Evolutionary conservation across 2,797 vertebrate genomes (phyloP).

Genomic region (Craterocephalus amniculus): DNA sequence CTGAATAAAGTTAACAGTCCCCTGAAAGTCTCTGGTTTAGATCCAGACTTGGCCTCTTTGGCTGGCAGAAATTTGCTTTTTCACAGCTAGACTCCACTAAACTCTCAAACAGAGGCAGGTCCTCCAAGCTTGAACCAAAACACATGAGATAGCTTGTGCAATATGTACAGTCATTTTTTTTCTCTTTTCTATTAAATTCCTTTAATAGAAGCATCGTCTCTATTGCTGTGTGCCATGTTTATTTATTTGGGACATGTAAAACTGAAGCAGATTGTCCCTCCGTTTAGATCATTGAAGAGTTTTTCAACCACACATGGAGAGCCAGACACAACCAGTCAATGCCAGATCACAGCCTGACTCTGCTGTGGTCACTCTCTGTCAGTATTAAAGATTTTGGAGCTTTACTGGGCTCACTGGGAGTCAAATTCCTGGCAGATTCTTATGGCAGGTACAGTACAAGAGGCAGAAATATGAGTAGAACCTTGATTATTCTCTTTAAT

Average conservation of each 20-base stretch:
- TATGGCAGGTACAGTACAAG: slow-evolving; percentile 79
- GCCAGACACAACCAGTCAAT: slow-evolving; percentile 80
- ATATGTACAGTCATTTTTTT: neutral
- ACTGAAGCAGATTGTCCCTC: neutral
- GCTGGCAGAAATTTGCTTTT: slow-evolving; percentile 27
- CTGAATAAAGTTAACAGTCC: slow-evolving; percentile 55
- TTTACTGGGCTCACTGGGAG: slow-evolving; percentile 80
- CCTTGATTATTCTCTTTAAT: neutral
- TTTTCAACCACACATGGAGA: slow-evolving; percentile 84
- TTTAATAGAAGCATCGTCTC: neutral
- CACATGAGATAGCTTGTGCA: neutral
- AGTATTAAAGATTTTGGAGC: slow-evolving; percentile 86
- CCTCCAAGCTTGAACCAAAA: neutral
- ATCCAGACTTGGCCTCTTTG: slow-evolving; percentile 11
- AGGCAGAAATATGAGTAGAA: too few species aligned
- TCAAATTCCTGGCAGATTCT: slow-evolving; percentile 81
- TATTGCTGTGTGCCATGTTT: neutral
- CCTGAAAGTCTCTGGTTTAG: slow-evolving; percentile 43
- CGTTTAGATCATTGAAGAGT: slow-evolving; percentile 82
- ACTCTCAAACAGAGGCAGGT: slow-evolving; percentile 6
- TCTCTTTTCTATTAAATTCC: neutral
- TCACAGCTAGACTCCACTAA: slow-evolving; percentile 22
- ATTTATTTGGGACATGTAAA: neutral
- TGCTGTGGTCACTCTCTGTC: slow-evolving; percentile 85
- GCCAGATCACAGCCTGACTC: slow-evolving; percentile 80